Evolutionary conservation across 2,113 vertebrate genomes (phyloP).

Genomic region (Nothobranchius furzeri): DNA sequence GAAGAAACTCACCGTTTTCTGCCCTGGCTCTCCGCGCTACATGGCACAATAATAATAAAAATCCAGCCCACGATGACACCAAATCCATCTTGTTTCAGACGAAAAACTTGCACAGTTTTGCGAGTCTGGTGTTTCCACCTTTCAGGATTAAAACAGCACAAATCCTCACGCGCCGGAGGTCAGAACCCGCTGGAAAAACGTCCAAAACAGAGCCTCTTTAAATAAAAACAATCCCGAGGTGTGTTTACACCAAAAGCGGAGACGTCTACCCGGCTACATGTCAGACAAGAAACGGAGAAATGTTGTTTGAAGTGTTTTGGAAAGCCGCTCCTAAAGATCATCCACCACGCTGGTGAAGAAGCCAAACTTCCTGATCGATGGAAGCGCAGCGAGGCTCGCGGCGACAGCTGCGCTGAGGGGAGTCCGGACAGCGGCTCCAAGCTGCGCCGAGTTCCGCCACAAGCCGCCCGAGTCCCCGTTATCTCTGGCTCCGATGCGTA

Average conservation of each 20-base stretch:
- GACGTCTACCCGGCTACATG: conserved; percentile 35
- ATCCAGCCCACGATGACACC: conserved; percentile 79
- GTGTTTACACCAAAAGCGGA: conserved; percentile 25
- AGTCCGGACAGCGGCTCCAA: conserved; percentile 33
- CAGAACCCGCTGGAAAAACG: conserved; percentile 9
- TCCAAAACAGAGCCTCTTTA: conserved; percentile 15
- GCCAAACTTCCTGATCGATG: conserved; percentile 44
- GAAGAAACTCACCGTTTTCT: conserved; percentile 83
- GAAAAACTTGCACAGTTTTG: conserved; percentile 30
- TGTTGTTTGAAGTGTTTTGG: conserved; percentile 8
- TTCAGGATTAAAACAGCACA: conserved; percentile 5
- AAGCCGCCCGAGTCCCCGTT: conserved; percentile 4
- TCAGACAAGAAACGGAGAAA: conserved; percentile 23
- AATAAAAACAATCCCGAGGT: conserved; percentile 37
- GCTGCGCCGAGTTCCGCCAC: conserved; percentile 35
- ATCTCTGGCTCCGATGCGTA: conserved; percentile 24
- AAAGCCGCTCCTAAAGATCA: conserved; percentile 8
- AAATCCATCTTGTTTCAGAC: conserved; percentile 84
- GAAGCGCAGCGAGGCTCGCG: conserved; percentile 3
- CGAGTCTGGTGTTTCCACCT: conserved; percentile 38
- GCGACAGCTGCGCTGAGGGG: background rate
- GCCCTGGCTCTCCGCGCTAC: conserved; percentile 74
- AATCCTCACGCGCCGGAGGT: conserved; percentile 34
- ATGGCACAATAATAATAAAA: conserved; percentile 79
- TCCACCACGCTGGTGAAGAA: conserved; percentile 9